Base-by-base conservation (phyloP, 2,888 invertebrate genomes). In the Spialia ferax region DNA sequence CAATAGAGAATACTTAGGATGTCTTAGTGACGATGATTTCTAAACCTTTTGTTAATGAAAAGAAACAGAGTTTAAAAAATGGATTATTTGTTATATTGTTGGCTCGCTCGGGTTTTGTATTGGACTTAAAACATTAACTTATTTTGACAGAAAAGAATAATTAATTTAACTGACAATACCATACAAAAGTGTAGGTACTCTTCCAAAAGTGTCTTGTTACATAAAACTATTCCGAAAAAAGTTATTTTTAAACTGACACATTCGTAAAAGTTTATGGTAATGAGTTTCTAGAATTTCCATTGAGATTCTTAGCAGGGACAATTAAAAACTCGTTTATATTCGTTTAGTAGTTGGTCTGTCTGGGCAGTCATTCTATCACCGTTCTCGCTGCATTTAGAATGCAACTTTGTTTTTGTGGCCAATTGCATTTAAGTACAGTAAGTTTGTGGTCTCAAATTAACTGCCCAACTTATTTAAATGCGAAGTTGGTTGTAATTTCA, bases 311-410 rank as follows among this genome's bases (percentile, higher is more conserved):
- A 13, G 42, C 56, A 32, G 29, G 29, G 48, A 48, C 63, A 64
- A 64, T 64, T 64, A 64, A 64, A 64, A 56, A 0, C 32, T 64
- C 63, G 29, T 64, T 64, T 64, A 22, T 56, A 32, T 64, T 32
- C 56, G 63, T 45, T 48, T 56, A 56, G 64, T 42, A 42, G 42
- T 45, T 63, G 11, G 32, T 56, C 45, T 26, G 20, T 18, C 26
- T 55, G 29, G 42, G 3, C 10, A 48, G 48, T 11, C 15, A 7
- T 5, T 52, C 52, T 13, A 23, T 20, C 38, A 42, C 23, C 35
- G n/a, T 48, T 48, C 48, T 48, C 22, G 22, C 20, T 48, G 48
- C 18, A 48, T 48, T 48, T 48, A 20, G 3, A n/a, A 42, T 42
- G 15, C 42, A 42, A 15, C 42, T 42, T 42, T 48, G 20, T 48